Conservation (phyloP, 1,140 invertebrate species). For the Euschistus heros region DNA sequence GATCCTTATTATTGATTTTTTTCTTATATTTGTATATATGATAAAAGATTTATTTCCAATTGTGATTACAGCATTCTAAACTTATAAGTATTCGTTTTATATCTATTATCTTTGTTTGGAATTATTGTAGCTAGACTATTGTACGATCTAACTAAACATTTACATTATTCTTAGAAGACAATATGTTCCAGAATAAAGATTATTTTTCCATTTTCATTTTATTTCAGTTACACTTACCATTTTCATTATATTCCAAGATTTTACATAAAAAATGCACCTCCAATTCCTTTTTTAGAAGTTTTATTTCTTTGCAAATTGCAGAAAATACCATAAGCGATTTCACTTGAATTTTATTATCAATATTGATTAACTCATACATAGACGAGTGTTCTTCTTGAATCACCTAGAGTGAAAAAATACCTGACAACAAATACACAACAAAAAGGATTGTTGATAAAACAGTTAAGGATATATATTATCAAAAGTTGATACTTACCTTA, state of each 20-base stretch:
- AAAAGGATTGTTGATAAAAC: not conserved
- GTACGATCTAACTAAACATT: too few species aligned
- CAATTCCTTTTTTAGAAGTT: slow-evolving; percentile 55
- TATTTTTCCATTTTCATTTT: too few species aligned
- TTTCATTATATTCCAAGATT: slow-evolving; percentile 53
- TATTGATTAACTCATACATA: slow-evolving; percentile 50
- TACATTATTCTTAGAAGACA: too few species aligned
- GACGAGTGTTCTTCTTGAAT: slow-evolving; percentile 16
- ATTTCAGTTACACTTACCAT: slow-evolving; percentile 31
- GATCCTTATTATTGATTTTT: too few species aligned
- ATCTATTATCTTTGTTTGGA: too few species aligned
- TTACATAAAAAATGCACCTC: slow-evolving; percentile 48
- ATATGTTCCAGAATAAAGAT: too few species aligned
- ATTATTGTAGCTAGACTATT: too few species aligned
- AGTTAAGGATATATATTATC: not conserved
- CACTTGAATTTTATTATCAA: slow-evolving; percentile 70
- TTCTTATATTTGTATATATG: too few species aligned
- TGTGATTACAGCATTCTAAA: too few species aligned
- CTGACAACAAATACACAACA: not conserved
- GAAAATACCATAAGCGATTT: slow-evolving; percentile 71
- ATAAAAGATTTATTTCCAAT: too few species aligned
- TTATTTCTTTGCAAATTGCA: slow-evolving; percentile 66
- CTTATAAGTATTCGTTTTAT: too few species aligned
- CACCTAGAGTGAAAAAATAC: not conserved
- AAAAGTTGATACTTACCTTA: not conserved